Conservation (phyloP, 2,113 vertebrate species). For the Triplophysa tibetana region DNA sequence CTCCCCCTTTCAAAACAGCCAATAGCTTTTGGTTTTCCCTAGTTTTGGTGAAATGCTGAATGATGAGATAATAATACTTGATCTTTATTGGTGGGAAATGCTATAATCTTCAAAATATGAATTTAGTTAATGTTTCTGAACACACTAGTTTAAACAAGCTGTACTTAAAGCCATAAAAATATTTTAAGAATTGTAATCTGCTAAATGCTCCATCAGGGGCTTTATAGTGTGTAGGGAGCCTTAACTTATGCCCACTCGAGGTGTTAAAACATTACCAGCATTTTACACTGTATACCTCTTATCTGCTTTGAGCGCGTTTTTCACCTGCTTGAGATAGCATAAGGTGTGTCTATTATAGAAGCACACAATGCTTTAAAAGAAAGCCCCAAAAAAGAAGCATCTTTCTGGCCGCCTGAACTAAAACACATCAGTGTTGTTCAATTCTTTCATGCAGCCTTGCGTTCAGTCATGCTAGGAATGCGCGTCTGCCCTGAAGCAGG, state of each 20-base stretch:
- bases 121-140: too few species aligned
- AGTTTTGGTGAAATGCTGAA: too few species aligned
- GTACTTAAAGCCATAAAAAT: too few species aligned
- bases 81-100: too few species aligned
- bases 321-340: constrained; percentile 23
- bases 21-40: too few species aligned
- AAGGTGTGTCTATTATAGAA: constrained; percentile 31
- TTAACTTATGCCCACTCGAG: neutral
- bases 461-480: constrained; percentile 57
- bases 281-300: constrained; percentile 6
- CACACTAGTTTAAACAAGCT: too few species aligned
- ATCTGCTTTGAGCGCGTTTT: constrained; percentile 20
- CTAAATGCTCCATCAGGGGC: too few species aligned
- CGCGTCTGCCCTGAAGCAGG: constrained; percentile 39
- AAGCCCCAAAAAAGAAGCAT: constrained; percentile 26
- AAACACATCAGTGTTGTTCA: constrained; percentile 30
- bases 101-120: too few species aligned
- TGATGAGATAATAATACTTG: too few species aligned
- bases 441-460: constrained; percentile 46
- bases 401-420: constrained; percentile 43
- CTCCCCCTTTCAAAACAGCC: too few species aligned
- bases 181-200: too few species aligned
- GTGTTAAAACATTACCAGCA: neutral
- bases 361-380: constrained; percentile 17
- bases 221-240: too few species aligned